A percentile compares a stretch with the other conserved stretches of the same genome.
Conservation (phyloP, 2,113 vertebrate genomes). For the Oncorhynchus mykiss region DNA sequence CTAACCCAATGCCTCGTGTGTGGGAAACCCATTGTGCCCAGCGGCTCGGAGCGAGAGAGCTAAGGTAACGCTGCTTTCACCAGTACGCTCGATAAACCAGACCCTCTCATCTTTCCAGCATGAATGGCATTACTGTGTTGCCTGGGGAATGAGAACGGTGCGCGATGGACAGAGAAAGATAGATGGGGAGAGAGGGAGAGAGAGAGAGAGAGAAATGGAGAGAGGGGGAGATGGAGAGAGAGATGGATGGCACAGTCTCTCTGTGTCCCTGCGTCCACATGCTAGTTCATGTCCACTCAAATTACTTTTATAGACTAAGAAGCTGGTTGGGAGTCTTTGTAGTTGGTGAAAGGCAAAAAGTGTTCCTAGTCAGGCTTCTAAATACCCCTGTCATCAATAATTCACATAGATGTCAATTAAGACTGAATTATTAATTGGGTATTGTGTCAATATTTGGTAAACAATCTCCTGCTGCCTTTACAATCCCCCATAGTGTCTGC, state of each 20-base stretch:
- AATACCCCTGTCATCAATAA: constrained; percentile 50
- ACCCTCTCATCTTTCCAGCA: constrained; percentile 60
- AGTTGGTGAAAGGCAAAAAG: constrained; percentile 45
- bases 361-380: background rate
- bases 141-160: constrained; percentile 1
- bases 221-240: constrained; percentile 26
- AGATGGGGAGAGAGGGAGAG: background rate
- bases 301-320: constrained; percentile 35
- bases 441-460: constrained; percentile 64
- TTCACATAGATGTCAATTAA: constrained; percentile 55
- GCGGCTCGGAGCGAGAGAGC: constrained; percentile 30
- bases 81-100: constrained; percentile 55
- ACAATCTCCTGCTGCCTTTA: constrained; percentile 42
- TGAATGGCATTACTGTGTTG: constrained; percentile 57
- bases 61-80: constrained; percentile 50
- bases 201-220: background rate
- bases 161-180: constrained; percentile 1
- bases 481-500: constrained; percentile 18
- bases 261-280: constrained; percentile 19
- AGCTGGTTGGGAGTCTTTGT: constrained; percentile 25
- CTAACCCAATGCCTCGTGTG: constrained; percentile 66
- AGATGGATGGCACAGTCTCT: constrained; percentile 11
- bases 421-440: constrained; percentile 52
- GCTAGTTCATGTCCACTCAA: constrained; percentile 48
- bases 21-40: constrained; percentile 66